phyloP scores from a whole-genome alignment of 2,797 vertebrate species.

The Monodelphis domestica region DNA sequence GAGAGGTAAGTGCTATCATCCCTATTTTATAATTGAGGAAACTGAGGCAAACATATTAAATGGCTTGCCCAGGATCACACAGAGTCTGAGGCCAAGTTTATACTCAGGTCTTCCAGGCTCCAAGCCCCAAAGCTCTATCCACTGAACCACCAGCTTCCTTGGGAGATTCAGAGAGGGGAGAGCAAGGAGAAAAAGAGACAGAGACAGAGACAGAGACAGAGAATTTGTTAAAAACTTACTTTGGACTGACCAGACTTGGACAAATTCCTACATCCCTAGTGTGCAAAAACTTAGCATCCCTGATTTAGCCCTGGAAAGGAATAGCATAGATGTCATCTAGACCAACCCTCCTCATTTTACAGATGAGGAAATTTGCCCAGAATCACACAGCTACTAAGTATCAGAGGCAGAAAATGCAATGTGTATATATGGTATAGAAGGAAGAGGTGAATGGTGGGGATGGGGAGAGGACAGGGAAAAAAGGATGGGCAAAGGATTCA shows the following conservation, averaged over 20 bases:
- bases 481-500: neutral
- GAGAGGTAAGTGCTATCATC: neutral
- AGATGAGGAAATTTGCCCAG: constrained; percentile 30
- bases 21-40: neutral
- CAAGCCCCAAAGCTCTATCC: neutral
- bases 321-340: neutral
- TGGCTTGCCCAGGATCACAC: neutral
- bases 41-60: neutral
- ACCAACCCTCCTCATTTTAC: constrained; percentile 30
- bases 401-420: neutral
- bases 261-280: neutral
- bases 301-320: neutral
- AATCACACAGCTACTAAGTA: neutral
- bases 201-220: neutral
- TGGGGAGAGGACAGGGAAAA: too few species aligned
- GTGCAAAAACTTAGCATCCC: neutral
- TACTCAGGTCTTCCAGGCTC: neutral
- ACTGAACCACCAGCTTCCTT: neutral
- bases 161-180: too few species aligned
- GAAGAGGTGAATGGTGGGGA: neutral
- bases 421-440: neutral
- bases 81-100: neutral
- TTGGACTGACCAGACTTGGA: neutral
- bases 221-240: neutral
- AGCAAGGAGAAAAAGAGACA: too few species aligned